phyloP scores from a whole-genome alignment of 2,113 vertebrate species.

The Gobiocypris rarus region DNA sequence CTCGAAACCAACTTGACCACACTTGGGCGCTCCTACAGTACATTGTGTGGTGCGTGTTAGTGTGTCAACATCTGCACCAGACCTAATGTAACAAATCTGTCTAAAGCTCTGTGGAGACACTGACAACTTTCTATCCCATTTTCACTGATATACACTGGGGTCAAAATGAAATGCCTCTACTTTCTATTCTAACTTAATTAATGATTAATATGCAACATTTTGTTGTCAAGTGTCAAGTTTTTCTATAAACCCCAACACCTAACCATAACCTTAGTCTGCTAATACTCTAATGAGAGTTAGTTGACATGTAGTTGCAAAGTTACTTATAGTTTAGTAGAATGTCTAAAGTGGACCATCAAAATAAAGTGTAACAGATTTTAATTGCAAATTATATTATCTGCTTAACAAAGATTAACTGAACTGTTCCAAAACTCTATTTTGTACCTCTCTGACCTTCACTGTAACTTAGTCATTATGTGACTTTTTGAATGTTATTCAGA shows the following conservation, averaged over 20 bases:
- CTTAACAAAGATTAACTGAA: too few relatives aligned
- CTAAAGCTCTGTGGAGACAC: neutral
- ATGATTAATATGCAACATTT: too few relatives aligned
- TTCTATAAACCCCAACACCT: too few relatives aligned
- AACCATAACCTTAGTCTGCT: too few relatives aligned
- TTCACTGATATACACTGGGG: neutral
- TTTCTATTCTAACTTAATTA: neutral
- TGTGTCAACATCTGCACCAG: neutral
- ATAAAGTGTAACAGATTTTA: too few relatives aligned
- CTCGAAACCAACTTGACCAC: constrained; percentile 31
- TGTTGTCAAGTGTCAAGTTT: too few relatives aligned
- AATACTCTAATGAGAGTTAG: too few relatives aligned
- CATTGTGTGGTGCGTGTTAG: neutral
- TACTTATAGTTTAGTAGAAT: too few relatives aligned
- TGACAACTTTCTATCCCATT: neutral
- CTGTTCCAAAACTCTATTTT: neutral
- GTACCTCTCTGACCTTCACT: neutral
- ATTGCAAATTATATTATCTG: too few relatives aligned
- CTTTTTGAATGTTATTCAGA: constrained; percentile 5
- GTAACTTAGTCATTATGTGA: neutral
- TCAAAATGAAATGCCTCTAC: neutral
- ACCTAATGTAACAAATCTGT: neutral
- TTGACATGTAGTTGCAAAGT: too few relatives aligned
- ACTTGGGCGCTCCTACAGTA: neutral
- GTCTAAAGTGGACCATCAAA: too few relatives aligned